Evolutionary conservation across 2,113 vertebrate genomes (phyloP), one percentile per base, ranked within the genome.

Genomic region (Litocranius walleri): DNA sequence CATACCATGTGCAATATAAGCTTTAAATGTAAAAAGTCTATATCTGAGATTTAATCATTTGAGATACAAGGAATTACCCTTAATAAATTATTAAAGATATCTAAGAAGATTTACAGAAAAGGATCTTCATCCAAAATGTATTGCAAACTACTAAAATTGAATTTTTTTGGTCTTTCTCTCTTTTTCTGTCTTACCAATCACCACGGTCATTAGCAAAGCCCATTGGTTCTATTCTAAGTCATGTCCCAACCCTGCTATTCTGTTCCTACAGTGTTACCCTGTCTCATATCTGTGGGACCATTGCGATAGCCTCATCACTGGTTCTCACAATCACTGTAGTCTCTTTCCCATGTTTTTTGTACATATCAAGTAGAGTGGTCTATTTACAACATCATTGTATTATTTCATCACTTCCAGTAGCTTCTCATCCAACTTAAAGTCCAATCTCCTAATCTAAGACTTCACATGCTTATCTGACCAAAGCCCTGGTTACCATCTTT

Each of bases 171-270:
- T 11, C 17, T 21, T 27, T 48, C 11, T 91, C 54, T 90, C 8
- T 80, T 13, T 81, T 74, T 74, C 36, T 43, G 36, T 74, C 30
- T 78, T 74, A 78, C 12, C 19, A 5, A 0, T 40, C 30, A 15
- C 4, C 2, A 21, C 25, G 21, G 5, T 10, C 7, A 0, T 74
- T 23, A 82, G 13, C 71, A 40, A 23, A 36, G 11, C 17, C 12
- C 57, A 17, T 9, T 33, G 2, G 16, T 21, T 45, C 25, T 48
- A 9, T 15, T 62, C 25, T 3, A 77, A 62, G 2, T 57, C 77
- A 33, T 11, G 4, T 14, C 14, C 23, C 40, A n/a, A 85, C 9
- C 67, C 40, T 21, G 19, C 9, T 88, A 15, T 78, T 48, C 48
- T 48, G 8, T 23, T 48, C 30, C 7, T 67, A n/a, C 3, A 33